These are phyloP conservation scores for Clistopyga incitator DNA, from an alignment of 2,888 invertebrate species.

Conservation along the genomic window DNA sequence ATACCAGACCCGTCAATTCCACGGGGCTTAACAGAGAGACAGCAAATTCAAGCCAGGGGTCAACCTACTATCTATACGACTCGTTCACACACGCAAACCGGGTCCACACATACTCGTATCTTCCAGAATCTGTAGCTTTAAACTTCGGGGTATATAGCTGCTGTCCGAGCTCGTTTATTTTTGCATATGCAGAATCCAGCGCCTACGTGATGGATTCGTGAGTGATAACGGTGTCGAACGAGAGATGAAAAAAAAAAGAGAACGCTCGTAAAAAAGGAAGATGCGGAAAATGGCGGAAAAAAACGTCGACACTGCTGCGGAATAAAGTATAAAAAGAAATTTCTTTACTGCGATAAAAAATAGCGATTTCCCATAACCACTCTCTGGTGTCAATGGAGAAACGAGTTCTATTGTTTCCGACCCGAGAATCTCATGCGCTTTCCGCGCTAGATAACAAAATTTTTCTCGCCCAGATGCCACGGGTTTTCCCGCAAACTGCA, in stretches of 20 bases:
- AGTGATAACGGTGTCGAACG: slow-evolving; percentile 19
- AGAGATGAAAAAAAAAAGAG: background rate
- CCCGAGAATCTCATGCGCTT: no score
- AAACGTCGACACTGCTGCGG: background rate
- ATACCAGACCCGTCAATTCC: slow-evolving; percentile 56
- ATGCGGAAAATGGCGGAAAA: background rate
- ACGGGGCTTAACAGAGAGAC: slow-evolving; percentile 35
- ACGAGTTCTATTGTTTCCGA: no score
- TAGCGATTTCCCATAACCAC: no score
- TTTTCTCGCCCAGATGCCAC: no score
- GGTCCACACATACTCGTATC: slow-evolving; percentile 3
- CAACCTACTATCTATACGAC: background rate
- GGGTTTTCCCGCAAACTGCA: no score
- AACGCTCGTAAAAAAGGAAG: slow-evolving; percentile 9
- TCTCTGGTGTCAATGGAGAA: no score
- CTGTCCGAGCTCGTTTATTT: slow-evolving; percentile 24
- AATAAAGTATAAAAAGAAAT: background rate
- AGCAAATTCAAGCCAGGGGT: background rate
- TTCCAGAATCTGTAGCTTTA: slow-evolving; percentile 1
- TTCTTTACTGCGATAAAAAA: background rate
- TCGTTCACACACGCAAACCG: background rate
- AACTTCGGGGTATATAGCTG: slow-evolving; percentile 6
- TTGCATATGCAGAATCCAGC: background rate
- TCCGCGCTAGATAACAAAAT: no score
- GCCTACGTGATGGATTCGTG: slow-evolving; percentile 14